phyloP scores from a whole-genome alignment of 2,797 vertebrate genomes.

The Glossophaga mutica region DNA sequence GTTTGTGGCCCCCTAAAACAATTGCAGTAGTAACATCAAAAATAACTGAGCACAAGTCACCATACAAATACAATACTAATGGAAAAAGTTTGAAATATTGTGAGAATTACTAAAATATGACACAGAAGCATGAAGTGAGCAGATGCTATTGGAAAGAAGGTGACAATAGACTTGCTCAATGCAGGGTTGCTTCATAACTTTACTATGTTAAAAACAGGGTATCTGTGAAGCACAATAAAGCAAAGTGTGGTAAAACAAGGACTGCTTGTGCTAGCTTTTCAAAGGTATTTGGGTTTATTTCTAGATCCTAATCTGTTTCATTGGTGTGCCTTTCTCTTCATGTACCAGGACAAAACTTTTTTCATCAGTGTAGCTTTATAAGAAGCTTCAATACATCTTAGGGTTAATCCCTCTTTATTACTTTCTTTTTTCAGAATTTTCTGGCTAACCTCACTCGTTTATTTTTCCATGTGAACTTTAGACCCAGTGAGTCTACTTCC shows the following conservation, averaged over 20 bases:
- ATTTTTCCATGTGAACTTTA: slow-evolving; percentile 65
- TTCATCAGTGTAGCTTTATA: neutral
- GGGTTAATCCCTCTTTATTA: slow-evolving; percentile 37
- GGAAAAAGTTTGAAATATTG: neutral
- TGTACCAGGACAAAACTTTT: neutral
- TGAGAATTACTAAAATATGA: neutral
- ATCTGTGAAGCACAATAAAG: too few species aligned
- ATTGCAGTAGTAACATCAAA: neutral
- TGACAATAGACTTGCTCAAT: neutral
- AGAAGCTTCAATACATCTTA: neutral
- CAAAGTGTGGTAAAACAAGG: neutral
- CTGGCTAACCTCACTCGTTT: slow-evolving; percentile 35
- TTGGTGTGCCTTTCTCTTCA: neutral
- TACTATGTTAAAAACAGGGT: too few species aligned
- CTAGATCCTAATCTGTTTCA: neutral
- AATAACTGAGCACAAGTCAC: too few species aligned
- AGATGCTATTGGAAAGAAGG: neutral
- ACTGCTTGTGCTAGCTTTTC: neutral
- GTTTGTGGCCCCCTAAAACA: neutral
- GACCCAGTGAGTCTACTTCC: slow-evolving; percentile 14
- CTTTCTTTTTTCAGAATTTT: slow-evolving; percentile 48
- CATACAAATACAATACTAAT: neutral
- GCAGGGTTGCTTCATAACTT: too few species aligned
- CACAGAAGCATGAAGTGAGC: neutral
- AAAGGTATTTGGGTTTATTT: neutral